phyloP scores from a whole-genome alignment of 2,113 vertebrate species.

The Coregonus clupeaformis region DNA sequence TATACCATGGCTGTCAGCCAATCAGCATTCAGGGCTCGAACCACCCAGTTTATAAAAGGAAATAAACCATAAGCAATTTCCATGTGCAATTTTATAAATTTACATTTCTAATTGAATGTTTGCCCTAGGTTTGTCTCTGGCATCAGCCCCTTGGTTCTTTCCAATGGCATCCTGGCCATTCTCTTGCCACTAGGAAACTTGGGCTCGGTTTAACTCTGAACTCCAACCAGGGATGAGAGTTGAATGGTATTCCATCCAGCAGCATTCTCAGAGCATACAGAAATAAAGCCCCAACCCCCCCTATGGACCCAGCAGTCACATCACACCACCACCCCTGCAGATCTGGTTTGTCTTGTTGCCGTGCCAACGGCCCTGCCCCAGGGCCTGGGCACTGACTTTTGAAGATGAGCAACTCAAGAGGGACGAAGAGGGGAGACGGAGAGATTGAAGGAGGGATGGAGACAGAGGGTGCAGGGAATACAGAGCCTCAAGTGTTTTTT shows the following conservation, averaged over 20 bases:
- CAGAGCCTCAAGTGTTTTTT: too few species aligned
- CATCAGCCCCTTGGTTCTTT: background rate
- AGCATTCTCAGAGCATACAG: background rate
- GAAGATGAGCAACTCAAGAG: conserved; percentile 24
- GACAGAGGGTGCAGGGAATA: background rate
- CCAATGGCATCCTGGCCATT: background rate
- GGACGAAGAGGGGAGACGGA: background rate
- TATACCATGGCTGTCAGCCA: too few species aligned
- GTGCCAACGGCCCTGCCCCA: conserved; percentile 25
- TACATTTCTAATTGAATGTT: background rate
- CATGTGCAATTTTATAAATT: too few species aligned
- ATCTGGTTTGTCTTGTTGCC: conserved; percentile 16
- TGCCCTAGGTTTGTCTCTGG: background rate
- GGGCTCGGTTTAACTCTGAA: background rate
- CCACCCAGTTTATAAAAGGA: too few species aligned
- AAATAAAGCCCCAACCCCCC: conserved; percentile 15
- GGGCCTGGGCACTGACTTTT: conserved; percentile 23
- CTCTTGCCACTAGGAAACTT: background rate
- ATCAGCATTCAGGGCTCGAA: too few species aligned
- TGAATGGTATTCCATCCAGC: background rate
- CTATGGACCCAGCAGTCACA: background rate
- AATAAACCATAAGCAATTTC: too few species aligned
- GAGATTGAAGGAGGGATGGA: conserved; percentile 10
- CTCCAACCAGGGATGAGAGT: background rate
- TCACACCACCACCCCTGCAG: background rate